Evolutionary conservation across 1,140 invertebrate genomes (phyloP), one percentile per base, ranked within the genome.

Genomic region (Microplitis demolitor): DNA sequence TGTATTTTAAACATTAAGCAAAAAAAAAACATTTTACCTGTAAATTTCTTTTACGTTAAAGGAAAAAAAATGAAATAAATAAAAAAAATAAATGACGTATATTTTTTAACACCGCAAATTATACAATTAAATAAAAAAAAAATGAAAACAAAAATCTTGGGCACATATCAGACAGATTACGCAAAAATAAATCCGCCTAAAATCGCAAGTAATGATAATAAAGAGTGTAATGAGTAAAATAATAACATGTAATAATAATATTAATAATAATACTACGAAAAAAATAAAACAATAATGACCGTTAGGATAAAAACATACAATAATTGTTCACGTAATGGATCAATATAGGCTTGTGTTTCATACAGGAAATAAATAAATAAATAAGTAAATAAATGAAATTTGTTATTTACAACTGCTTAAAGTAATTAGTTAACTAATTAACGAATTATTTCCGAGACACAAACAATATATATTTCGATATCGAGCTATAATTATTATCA

Each of bases 101-200:
- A 31, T 45, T 58, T 45, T 54, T 60, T 9, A 56, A 4, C 16
- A 24, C n/a, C 9, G n/a, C 53, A 24, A 60, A 60, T 33, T 31
- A 50, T 9, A 66, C 14, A 53, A 51, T 6, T 66, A 11, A 24
- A 24, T 39, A 16, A 64, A 14, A 4, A 64, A 64, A 64, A 64
- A 33, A 16, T 33, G 61, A 58, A 54, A 51, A 61, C n/a, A 39
- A 71, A 71, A 64, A 66, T 71, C 35, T 53, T 68, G 66, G 58
- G 51, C 31, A 62, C 64, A 63, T 66, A 72, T 61, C 66, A 51
- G 39, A 37, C 34, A 45, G 24, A 63, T 13, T 67, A 68, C 35
- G 31, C n/a, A 33, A 35, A 24, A 31, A 33, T 14, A 68, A 68
- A 62, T 51, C 14, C 31, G 34, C 45, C 37, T 58, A 60, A 33